A percentile compares a stretch with the other conserved stretches of the same genome.
These are phyloP conservation scores for Sebastes fasciatus DNA, from an alignment of 2,113 vertebrate species.

Conservation along the genomic window DNA sequence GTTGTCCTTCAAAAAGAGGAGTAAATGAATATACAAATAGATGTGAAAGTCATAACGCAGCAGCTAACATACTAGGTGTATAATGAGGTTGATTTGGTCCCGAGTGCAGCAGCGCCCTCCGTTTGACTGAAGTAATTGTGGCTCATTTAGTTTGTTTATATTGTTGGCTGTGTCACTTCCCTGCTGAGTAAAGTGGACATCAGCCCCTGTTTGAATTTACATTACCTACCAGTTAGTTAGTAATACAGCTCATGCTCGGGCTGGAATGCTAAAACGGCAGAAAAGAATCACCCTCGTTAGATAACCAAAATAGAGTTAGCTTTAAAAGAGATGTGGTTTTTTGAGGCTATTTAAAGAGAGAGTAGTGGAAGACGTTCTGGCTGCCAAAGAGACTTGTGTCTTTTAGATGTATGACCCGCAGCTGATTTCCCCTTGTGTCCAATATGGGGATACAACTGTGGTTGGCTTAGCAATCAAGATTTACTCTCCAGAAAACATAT, in stretches of 20 bases:
- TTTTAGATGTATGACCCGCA: conserved; percentile 50
- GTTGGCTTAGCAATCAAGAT: conserved; percentile 53
- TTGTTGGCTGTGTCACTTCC: conserved; percentile 39
- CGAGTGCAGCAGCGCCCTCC: not conserved
- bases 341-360: conserved; percentile 31
- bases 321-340: conserved; percentile 36
- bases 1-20: not conserved
- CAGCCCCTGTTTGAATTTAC: conserved; percentile 42
- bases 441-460: conserved; percentile 50
- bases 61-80: not conserved
- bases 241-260: not conserved
- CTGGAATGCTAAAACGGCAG: not conserved
- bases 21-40: not conserved
- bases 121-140: conserved; percentile 35
- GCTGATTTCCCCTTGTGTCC: conserved; percentile 56
- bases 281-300: conserved; percentile 16
- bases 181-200: conserved; percentile 43
- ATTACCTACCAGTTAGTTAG: conserved; percentile 42
- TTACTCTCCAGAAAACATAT: conserved; percentile 62
- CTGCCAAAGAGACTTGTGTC: conserved; percentile 46
- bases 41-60: conserved; percentile 4
- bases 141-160: conserved; percentile 55
- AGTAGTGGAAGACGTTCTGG: conserved; percentile 2
- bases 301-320: conserved; percentile 19
- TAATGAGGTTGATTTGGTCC: conserved; percentile 15